Evolutionary conservation across 2,888 invertebrate species (phyloP), one percentile per base, ranked within the genome.

Genomic region (Seladonia tumulorum): DNA sequence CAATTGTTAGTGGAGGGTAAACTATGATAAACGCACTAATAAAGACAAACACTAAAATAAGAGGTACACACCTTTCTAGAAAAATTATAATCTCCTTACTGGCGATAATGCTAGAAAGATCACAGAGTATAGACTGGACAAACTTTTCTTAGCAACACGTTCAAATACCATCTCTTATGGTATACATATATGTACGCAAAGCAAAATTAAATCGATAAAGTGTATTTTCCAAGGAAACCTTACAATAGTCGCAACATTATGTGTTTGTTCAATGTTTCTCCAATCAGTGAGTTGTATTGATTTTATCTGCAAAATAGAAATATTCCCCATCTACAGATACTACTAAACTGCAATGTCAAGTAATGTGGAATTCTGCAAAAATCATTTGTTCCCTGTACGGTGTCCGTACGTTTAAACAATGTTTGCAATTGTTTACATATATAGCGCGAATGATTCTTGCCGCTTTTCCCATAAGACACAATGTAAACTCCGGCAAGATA

Each of bases 171-270:
- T 14, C 2, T 45, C 7, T 25, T 76, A 35, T 39, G n/a, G n/a
- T n/a, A 22, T 8, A 57, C 10, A 10, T 10, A 57, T n/a, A 10
- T n/a, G 5, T 18, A 29, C 42, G 22, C 35, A 2, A 78, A 29
- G 4, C 18, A 47, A 76, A 71, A 72, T 83, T 83, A 83, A 81
- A 76, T 83, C 83, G 22, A 83, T 83, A 76, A 7, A 18, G 8
- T 49, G 8, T 2, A 74, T 73, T 79, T 60, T 73, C 73, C 73
- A 81, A 77, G 76, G 83, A 68, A 81, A 83, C 81, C 22, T 14
- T 25, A 16, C 25, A 25, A 25, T 14, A 22, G 22, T 76, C 29
- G 45, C 29, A 29, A 63, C 60, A 76, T 25, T 39, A 29, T n/a
- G 18, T 66, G 35, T 29, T 29, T 63, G 63, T 63, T 63, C 63